phyloP scores from a whole-genome alignment of 2,797 vertebrate species.

The Lindbergichthys nudifrons region DNA sequence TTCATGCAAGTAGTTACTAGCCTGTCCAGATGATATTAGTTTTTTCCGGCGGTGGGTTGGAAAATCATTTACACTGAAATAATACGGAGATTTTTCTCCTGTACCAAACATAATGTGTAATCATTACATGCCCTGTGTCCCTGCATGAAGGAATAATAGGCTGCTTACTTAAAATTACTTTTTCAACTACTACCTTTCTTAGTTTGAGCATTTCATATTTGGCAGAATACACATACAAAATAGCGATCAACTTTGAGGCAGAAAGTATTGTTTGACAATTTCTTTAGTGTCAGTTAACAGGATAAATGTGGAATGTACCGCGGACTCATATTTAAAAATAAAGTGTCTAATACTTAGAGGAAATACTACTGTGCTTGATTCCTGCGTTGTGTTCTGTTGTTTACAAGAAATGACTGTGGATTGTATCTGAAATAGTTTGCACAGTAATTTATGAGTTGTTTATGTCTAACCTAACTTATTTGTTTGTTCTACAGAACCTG shows the following conservation, averaged over 20 bases:
- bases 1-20: slow-evolving; percentile 4
- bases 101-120: neutral
- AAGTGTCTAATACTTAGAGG: neutral
- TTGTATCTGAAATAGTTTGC: neutral
- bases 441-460: neutral
- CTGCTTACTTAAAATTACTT: neutral
- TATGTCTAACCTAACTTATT: neutral
- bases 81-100: slow-evolving; percentile 7
- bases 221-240: neutral
- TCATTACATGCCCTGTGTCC: neutral
- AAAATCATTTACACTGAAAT: slow-evolving; percentile 25
- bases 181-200: neutral
- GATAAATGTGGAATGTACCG: neutral
- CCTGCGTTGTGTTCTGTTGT: neutral
- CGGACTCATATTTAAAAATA: neutral
- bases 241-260: neutral
- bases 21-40: neutral
- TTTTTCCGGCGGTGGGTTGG: neutral
- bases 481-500: slow-evolving; percentile 86
- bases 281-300: neutral
- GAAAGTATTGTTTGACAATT: neutral
- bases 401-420: neutral
- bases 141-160: neutral
- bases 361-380: neutral
- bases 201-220: neutral